Base-by-base conservation (phyloP, 2,797 vertebrate species). In the Malurus splendens region DNA sequence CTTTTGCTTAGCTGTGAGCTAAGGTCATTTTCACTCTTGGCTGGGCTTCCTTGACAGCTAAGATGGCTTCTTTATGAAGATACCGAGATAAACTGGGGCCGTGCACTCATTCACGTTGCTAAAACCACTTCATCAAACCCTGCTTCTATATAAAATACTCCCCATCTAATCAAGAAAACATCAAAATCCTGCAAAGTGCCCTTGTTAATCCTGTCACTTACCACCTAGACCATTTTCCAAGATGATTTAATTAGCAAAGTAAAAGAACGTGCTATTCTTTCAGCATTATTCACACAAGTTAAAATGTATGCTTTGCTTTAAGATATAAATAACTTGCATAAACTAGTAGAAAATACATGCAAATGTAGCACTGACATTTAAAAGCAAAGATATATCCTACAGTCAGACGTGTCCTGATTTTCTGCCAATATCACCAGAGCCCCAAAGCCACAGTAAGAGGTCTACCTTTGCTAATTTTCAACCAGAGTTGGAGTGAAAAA, bases 21-120 rank as follows among this genome's bases (percentile, higher is more conserved):
- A 95, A 97, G 96, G 96, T 96, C 94, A 90, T 96, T 97, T 97
- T 97, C 95, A 96, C 96, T 96, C 94, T 96, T 96, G 95, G 94
- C 91, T 96, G 94, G 94, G 93, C 94, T 96, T 94, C 92, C 87
- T 91, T 89, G 87, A 95, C 93, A 93, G 92, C 85, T 81, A 90
- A 92, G 96, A 94, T 94, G 94, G 92, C 91, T 96, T 96, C 95
- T 96, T 96, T 94, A 94, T 92, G 93, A 93, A 97, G 94, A 94
- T 50, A 27, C 44, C 23, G 94, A 91, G 95, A 97, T 95, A 96
- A 96, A 95, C 83, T 75, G 68, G 92, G 90, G 91, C 94, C 12
- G 6, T 77, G 82, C 90, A 91, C 96, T 93, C 94, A 70, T 94
- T 94, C 93, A 91, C 83, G 50, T 86, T 38, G 66, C 91, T 93